Evolutionary conservation across 2,113 vertebrate genomes (phyloP).

Genomic region (Pluvialis apricaria): DNA sequence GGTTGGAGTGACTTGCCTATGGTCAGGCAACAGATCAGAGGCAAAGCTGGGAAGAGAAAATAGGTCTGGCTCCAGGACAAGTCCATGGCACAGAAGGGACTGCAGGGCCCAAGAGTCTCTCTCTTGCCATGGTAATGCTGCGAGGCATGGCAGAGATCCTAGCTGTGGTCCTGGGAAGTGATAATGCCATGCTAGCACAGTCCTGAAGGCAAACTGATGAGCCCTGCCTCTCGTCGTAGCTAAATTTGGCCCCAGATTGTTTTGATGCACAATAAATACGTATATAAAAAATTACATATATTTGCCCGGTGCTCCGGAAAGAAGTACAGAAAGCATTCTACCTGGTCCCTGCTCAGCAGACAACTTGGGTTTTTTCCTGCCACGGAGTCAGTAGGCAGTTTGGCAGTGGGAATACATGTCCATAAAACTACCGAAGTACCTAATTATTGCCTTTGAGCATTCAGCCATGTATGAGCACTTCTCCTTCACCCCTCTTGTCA

Average conservation of each 20-base stretch:
- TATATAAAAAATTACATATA: background rate
- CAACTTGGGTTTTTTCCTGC: constrained; percentile 9
- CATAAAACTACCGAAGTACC: constrained; percentile 6
- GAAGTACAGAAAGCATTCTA: constrained; percentile 20
- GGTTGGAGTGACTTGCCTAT: background rate
- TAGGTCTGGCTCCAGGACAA: background rate
- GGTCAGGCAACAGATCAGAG: background rate
- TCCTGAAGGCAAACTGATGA: background rate
- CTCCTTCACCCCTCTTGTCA: background rate
- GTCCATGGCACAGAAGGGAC: background rate
- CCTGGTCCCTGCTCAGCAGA: background rate
- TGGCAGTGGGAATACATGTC: background rate
- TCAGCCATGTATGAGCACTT: background rate
- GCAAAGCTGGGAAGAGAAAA: background rate
- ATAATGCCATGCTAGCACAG: background rate
- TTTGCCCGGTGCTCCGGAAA: background rate
- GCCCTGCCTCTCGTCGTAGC: background rate
- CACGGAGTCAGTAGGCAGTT: background rate
- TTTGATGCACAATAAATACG: background rate
- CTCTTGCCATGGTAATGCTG: background rate
- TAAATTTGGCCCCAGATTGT: background rate
- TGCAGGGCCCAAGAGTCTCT: background rate
- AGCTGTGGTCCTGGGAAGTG: background rate
- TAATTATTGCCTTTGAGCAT: background rate
- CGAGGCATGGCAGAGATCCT: background rate